Conservation (phyloP, 2,888 invertebrate genomes). For the Xestia ashworthii region DNA sequence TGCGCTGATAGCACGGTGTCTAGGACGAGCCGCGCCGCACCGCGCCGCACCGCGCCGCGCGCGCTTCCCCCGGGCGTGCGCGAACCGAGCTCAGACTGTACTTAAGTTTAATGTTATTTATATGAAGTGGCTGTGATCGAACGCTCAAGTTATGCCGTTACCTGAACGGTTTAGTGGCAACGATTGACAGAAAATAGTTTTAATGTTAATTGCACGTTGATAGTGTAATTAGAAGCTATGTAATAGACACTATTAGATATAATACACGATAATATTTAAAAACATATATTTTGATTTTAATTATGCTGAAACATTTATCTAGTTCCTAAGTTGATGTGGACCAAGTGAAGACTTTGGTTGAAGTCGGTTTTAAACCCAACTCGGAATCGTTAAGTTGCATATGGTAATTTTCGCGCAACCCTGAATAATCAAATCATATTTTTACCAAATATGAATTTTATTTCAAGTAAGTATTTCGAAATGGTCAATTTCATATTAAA, state of each 20-base stretch:
- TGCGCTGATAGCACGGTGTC: constrained; percentile 76
- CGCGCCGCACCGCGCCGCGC: constrained; percentile 69
- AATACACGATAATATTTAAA: constrained; percentile 58
- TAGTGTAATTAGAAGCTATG: constrained; percentile 60
- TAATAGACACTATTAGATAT: constrained; percentile 53
- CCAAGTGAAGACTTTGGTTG: not conserved
- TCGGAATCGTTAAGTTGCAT: constrained; percentile 3
- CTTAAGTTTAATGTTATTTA: constrained; percentile 78
- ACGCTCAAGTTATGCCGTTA: constrained; percentile 79
- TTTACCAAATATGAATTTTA: constrained; percentile 6
- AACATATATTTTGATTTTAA: constrained; percentile 53
- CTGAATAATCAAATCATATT: constrained; percentile 10
- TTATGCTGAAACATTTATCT: constrained; percentile 31
- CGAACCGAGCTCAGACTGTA: constrained; percentile 75
- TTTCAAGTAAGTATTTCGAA: constrained; percentile 9
- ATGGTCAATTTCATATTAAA: constrained; percentile 27
- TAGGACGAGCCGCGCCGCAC: constrained; percentile 67
- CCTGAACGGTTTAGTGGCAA: constrained; percentile 74
- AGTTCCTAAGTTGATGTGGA: constrained; percentile 8
- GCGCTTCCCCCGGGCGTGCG: constrained; percentile 74
- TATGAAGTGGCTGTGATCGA: constrained; percentile 88
- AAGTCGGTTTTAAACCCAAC: not conserved
- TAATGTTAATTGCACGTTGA: constrained; percentile 52
- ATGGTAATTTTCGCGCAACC: constrained; percentile 25
- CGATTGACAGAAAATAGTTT: constrained; percentile 78